A percentile compares a stretch with the other conserved stretches of the same genome.
Conservation (phyloP, 2,888 invertebrate species). For the Quadriops clusia region DNA sequence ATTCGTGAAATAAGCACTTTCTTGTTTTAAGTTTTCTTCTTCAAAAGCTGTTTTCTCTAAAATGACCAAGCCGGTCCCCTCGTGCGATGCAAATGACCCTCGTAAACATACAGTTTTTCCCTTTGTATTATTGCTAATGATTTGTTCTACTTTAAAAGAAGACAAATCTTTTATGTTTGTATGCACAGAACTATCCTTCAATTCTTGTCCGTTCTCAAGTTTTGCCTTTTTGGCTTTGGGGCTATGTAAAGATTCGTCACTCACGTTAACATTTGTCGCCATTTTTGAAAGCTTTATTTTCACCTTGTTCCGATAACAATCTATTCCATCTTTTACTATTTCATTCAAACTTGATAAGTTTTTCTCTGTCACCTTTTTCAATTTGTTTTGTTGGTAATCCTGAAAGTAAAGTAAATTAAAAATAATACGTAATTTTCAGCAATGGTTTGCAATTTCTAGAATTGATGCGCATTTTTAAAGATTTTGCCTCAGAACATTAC, state of each 20-base stretch:
- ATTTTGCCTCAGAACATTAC: too few species aligned
- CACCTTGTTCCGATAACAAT: too few species aligned
- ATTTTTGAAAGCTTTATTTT: too few species aligned
- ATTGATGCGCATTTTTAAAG: too few species aligned
- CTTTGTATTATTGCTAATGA: constrained; percentile 60
- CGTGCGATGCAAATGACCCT: constrained; percentile 52
- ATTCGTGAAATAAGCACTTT: constrained; percentile 45
- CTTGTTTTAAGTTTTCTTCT: constrained; percentile 44
- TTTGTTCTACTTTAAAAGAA: constrained; percentile 52
- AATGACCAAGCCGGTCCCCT: constrained; percentile 57
- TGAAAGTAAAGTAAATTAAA: not conserved
- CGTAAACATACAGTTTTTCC: constrained; percentile 59
- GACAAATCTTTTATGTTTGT: constrained; percentile 41
- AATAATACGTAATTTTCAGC: too few species aligned
- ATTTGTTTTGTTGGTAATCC: not conserved
- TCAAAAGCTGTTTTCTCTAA: constrained; percentile 75
- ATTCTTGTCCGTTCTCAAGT: constrained; percentile 15
- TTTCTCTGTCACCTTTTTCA: not conserved
- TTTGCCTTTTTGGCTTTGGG: constrained; percentile 18
- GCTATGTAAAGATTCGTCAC: too few species aligned
- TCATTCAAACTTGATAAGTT: too few species aligned
- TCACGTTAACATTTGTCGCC: too few species aligned
- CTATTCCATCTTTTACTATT: too few species aligned
- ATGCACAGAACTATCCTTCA: constrained; percentile 22
- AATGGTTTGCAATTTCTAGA: too few species aligned